phyloP scores from a whole-genome alignment of 2,888 invertebrate genomes.

The Germaria angustata region DNA sequence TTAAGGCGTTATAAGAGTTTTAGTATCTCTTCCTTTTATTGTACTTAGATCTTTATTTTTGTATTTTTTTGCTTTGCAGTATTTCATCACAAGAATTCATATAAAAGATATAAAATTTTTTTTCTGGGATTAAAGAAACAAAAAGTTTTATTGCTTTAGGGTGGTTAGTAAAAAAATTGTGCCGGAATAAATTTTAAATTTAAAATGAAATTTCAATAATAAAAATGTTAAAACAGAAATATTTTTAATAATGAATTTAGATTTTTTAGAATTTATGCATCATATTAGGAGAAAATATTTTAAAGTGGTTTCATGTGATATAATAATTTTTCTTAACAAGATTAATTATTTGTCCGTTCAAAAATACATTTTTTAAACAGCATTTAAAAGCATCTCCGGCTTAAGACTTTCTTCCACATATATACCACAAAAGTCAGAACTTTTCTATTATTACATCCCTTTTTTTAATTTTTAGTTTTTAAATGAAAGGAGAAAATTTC shows the following conservation, averaged over 20 bases:
- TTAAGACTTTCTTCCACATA: no score
- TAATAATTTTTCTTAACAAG: no score
- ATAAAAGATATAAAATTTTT: conserved; percentile 20
- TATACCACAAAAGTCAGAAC: no score
- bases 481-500: neutral
- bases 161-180: neutral
- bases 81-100: neutral
- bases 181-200: neutral
- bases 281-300: no score
- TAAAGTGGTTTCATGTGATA: neutral
- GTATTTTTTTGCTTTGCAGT: neutral
- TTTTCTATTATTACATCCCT: no score
- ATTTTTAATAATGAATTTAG: no score
- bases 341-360: no score
- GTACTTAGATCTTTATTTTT: neutral
- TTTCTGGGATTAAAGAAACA: neutral
- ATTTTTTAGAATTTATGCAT: no score
- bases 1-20: conserved; percentile 41
- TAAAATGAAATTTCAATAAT: neutral
- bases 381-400: no score
- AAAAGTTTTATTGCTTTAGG: neutral
- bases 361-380: no score
- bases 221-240: neutral
- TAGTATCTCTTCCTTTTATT: conserved; percentile 1
- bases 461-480: neutral